Evolutionary conservation across 2,113 vertebrate species (phyloP), one percentile per base, ranked within the genome.

Genomic region (Coracopsis vasa): DNA sequence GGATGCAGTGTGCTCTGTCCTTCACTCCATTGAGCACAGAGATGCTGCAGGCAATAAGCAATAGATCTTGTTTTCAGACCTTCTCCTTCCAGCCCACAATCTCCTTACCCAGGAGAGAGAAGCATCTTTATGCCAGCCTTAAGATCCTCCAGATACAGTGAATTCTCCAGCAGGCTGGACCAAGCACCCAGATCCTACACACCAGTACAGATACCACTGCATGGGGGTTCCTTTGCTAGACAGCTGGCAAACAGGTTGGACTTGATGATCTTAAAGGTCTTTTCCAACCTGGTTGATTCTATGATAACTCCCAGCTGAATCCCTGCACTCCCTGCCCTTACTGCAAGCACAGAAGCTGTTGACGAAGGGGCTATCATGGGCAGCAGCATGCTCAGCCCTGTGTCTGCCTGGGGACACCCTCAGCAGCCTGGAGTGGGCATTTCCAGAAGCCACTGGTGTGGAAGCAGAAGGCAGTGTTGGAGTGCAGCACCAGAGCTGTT

Each of bases 341-440:
- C 1, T 28, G 29, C 35, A 23, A 50, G 66, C 27, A 10, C 2
- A 0, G 47, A 41, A 13, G 41, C 41, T 39, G 9, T 14, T 80
- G 60, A 20, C 54, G 41, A n/a, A 74, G n/a, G 21, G 66, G 42
- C 31, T 60, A 24, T 0, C 2, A 39, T 0, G 6, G 11, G 31
- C 3, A 1, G 60, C 51, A 35, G 60, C 39, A 39, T 29, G 47
- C 42, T 50, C 42, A 80, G 47, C n/a, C 53, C 47, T 2, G 1
- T 2, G 2, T 10, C 21, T 1, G 4, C 35, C 51, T 48, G n/a
- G 25, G 39, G 29, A 51, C 33, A 51, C 18, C 23, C 21, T 39
- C 1, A 0, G 42, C 70, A 80, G 70, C n/a, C 27, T 0, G 0
- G 8, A 41, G 16, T 0, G 2, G 31, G 21, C 42, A 33, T 47